Evolutionary conservation across 1,140 invertebrate species (phyloP).

Genomic region (Anastrepha ludens): DNA sequence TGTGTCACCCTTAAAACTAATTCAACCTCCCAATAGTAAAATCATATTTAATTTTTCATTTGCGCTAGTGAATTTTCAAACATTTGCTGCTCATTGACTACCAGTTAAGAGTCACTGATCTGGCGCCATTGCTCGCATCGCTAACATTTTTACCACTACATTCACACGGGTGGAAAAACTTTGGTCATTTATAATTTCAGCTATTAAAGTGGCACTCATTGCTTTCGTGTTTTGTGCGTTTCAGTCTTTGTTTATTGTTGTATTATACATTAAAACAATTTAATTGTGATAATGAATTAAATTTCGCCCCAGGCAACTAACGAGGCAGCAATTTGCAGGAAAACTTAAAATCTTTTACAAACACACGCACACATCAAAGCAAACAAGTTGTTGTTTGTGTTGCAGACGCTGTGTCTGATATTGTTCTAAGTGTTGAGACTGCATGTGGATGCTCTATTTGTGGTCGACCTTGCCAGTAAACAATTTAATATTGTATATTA

Average conservation of each 20-base stretch:
- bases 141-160: too few relatives aligned
- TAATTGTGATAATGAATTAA: conserved; percentile 11
- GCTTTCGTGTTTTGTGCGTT: too few relatives aligned
- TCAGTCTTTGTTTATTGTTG: background rate
- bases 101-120: too few relatives aligned
- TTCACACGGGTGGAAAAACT: background rate
- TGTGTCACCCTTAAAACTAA: too few relatives aligned
- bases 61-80: too few relatives aligned
- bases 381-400: background rate
- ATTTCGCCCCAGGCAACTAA: background rate
- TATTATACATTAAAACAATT: background rate
- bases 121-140: too few relatives aligned
- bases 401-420: background rate
- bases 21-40: too few relatives aligned
- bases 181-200: background rate
- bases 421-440: background rate
- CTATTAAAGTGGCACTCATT: background rate
- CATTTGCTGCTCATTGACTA: too few relatives aligned
- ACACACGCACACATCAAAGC: background rate
- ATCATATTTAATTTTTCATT: too few relatives aligned
- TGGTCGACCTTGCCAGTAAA: background rate
- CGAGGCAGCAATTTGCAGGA: background rate
- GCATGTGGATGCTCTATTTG: background rate
- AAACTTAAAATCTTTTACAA: background rate
- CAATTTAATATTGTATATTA: background rate